A percentile compares a stretch with the other conserved stretches of the same genome.
phyloP scores from a whole-genome alignment of 2,888 invertebrate species.

The Melanargia galathea region DNA sequence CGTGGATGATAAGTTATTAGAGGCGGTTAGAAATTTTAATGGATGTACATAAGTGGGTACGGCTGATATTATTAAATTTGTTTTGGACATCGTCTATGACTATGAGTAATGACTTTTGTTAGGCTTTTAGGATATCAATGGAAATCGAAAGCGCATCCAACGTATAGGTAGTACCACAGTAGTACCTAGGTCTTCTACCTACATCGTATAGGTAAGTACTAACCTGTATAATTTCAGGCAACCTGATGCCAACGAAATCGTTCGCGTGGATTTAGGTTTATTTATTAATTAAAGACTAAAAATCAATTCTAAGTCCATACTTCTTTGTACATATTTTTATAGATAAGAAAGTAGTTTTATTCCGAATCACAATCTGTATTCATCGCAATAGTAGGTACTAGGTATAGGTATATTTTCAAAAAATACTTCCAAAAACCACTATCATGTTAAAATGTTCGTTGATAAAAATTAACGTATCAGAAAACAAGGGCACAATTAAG shows the following conservation, averaged over 20 bases:
- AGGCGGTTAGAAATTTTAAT: slow-evolving; percentile 50
- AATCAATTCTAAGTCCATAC: too few species aligned
- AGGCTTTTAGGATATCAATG: slow-evolving; percentile 29
- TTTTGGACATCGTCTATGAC: slow-evolving; percentile 34
- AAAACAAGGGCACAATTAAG: slow-evolving; percentile 61
- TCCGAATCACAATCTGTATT: too few species aligned
- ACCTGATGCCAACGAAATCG: too few species aligned
- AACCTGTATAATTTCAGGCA: neutral
- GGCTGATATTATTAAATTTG: slow-evolving; percentile 38
- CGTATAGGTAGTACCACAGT: neutral
- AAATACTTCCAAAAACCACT: neutral
- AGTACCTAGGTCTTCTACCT: too few species aligned
- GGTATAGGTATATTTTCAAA: too few species aligned
- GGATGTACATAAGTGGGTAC: slow-evolving; percentile 38
- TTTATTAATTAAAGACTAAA: too few species aligned
- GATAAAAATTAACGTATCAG: slow-evolving; percentile 28
- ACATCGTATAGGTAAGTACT: neutral
- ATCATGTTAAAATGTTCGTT: neutral
- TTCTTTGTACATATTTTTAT: too few species aligned
- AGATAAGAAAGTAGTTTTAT: too few species aligned
- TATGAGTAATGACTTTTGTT: slow-evolving; percentile 36
- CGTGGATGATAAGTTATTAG: slow-evolving; percentile 50
- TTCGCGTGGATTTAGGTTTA: too few species aligned
- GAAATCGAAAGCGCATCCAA: slow-evolving; percentile 28
- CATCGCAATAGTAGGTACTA: too few species aligned